Evolutionary conservation across 2,797 vertebrate species (phyloP), one percentile per base, ranked within the genome.

Genomic region (Hozukius guyotensis): DNA sequence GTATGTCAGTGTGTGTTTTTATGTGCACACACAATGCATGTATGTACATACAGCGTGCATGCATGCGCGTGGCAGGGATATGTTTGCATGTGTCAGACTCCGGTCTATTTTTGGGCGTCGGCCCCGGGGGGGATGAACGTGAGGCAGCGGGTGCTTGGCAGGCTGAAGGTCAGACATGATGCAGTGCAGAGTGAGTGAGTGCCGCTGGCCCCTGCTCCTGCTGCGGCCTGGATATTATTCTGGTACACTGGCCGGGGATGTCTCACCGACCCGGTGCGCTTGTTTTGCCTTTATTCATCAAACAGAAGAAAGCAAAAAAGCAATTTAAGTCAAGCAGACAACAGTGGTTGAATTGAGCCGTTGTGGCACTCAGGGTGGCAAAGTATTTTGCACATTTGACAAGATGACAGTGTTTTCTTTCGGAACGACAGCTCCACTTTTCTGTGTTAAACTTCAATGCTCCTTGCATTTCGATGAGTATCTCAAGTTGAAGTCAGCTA

Each of bases 81-180:
- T 85, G 79, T 92, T 90, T 88, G 81, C 72, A 81, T 89, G 88
- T 90, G 88, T 91, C 80, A 88, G 82, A 89, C 85, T 59, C 24
- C 29, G 11, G 65, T 84, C 88, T 93, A 90, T 93, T 91, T 93
- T 89, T 83, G 89, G 86, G 80, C 34, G 63, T 56, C 2, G n/a
- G 46, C 86, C 83, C 60, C 13, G 80, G 84, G 83, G 79, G 84
- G 82, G 86, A 55, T 72, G 89, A 82, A 83, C 46, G 77, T 86
- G 90, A 84, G 85, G 77, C 73, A 83, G 87, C 65, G 72, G 81
- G 85, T 85, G 84, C 79, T 92, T 75, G 75, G 88, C 87, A 78
- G 82, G 86, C 88, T 93, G 89, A 95, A 93, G 92, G 92, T 93
- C 93, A 93, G 90, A 89, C 88, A 80, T 85, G 87, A 92, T 91